A percentile compares a stretch with the other conserved stretches of the same genome.
These are phyloP conservation scores for Tetanocera ferruginea DNA, from an alignment of 2,888 invertebrate genomes.

Conservation along the genomic window DNA sequence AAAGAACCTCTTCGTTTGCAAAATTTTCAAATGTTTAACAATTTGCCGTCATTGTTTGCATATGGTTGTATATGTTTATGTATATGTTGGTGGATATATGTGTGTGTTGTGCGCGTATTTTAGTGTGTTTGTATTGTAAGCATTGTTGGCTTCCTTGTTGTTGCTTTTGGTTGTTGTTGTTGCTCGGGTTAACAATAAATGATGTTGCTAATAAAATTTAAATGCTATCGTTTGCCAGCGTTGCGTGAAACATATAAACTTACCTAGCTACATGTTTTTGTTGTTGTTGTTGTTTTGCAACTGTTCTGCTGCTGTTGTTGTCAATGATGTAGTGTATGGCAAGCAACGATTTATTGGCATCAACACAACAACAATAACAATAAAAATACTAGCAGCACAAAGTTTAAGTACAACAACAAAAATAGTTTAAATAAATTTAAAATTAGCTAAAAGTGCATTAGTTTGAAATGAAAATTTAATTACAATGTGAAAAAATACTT, in stretches of 20 bases:
- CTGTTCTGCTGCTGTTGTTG: constrained; percentile 3
- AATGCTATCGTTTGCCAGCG: constrained; percentile 20
- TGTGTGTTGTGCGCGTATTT: not conserved
- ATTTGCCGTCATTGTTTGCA: constrained; percentile 11
- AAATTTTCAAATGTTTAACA: constrained; percentile 13
- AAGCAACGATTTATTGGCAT: not conserved
- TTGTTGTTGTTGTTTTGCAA: not conserved
- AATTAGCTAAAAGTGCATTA: too few species aligned
- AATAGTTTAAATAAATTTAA: not conserved
- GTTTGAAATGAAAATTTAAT: too few species aligned
- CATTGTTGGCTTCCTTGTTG: constrained; percentile 5
- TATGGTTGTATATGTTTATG: not conserved
- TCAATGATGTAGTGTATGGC: not conserved
- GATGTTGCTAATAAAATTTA: constrained; percentile 39
- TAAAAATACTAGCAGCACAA: not conserved
- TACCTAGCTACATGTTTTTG: not conserved
- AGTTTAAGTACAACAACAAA: not conserved
- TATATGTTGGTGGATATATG: not conserved
- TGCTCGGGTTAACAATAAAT: constrained; percentile 31
- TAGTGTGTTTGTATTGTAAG: not conserved
- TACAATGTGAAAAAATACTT: too few species aligned
- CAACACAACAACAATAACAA: not conserved
- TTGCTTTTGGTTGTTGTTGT: constrained; percentile 36
- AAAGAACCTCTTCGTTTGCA: not conserved
- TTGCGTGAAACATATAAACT: not conserved